phyloP scores from a whole-genome alignment of 37 sponge, comb jelly and placozoan genomes.

The Agelas oroides region DNA sequence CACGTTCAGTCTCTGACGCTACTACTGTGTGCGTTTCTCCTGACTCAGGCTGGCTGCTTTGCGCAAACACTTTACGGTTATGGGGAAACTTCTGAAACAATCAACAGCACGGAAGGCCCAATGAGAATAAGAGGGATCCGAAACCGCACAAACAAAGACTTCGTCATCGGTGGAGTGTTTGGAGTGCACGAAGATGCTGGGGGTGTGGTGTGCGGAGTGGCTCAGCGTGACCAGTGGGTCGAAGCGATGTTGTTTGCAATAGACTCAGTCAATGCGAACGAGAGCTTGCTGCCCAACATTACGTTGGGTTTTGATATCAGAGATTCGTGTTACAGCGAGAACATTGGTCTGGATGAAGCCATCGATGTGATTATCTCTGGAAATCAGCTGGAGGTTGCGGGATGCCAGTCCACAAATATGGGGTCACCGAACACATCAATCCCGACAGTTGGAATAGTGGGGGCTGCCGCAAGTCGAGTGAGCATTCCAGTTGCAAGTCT shows the following conservation, averaged over 20 bases:
- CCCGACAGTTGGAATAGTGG: conserved; percentile 49
- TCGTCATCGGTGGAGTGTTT: conserved; percentile 77
- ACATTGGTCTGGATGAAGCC: conserved; percentile 61
- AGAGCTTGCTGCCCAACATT: conserved; percentile 44
- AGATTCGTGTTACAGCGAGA: conserved; percentile 71
- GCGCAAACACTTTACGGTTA: background rate
- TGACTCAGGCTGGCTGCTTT: too few species aligned
- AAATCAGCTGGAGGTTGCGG: conserved; percentile 15
- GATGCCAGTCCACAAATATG: background rate
- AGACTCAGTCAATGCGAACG: conserved; percentile 61
- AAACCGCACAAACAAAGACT: conserved; percentile 41
- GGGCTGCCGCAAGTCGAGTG: conserved; percentile 72
- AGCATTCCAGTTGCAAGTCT: conserved; percentile 58
- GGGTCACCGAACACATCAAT: background rate
- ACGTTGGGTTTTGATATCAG: conserved; percentile 75
- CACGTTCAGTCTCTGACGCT: too few species aligned
- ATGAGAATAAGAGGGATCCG: conserved; percentile 43
- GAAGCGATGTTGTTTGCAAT: conserved; percentile 83
- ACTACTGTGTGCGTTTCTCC: too few species aligned
- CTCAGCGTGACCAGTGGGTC: conserved; percentile 47
- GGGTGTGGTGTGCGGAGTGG: background rate
- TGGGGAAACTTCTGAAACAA: background rate
- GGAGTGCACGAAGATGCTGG: conserved; percentile 42
- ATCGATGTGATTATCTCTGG: conserved; percentile 43
- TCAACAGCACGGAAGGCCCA: conserved; percentile 10